Base-by-base conservation (phyloP, 2,113 vertebrate genomes). In the Hyla sarda region DNA sequence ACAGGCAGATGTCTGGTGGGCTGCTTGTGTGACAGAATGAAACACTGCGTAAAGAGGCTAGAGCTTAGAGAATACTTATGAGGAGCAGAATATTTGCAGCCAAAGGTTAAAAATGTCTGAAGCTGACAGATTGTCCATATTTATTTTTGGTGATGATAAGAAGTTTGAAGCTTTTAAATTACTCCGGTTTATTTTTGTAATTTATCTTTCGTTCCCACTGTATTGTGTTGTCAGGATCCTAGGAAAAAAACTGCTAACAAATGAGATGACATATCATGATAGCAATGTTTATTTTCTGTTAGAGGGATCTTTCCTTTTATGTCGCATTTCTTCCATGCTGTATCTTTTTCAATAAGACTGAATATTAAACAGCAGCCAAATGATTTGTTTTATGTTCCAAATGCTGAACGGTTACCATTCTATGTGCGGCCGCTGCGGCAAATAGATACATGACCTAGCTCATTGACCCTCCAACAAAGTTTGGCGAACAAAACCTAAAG, bases 381-480 rank as follows among this genome's bases (percentile, higher is more conserved):
- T 25, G 30, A 32, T 37, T 28, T n/a, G 11, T 76, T 54, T 28
- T 25, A 83, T 65, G 14, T 16, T 62, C 17, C 34, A 84, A 62
- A 76, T 76, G 17, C 54, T 5, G 48, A 76, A 48, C 50, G 41
- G 12, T 37, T 48, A 45, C 54, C 28, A 48, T 65, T 11, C 56
- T 30, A 48, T n/a, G 41, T 58, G 12, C 41, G 16, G 9, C 41
- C 14, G 41, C 25, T 30, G n/a, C 9, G 52, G 45, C 54, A 76
- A 84, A 84, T 65, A 28, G 72, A 76, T 84, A 50, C 56, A 41
- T 76, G 71, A 76, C 73, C 72, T 34, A 84, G 37, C 41, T 84
- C 83, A 65, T 76, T 76, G 83, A 76, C 71, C 41, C 34, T 34
- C 56, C 56, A 28, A 21, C 25, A 84, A 84, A 76, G 73, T 84